Base-by-base conservation (phyloP, 2,888 invertebrate species). In the Tubulanus polymorphus region DNA sequence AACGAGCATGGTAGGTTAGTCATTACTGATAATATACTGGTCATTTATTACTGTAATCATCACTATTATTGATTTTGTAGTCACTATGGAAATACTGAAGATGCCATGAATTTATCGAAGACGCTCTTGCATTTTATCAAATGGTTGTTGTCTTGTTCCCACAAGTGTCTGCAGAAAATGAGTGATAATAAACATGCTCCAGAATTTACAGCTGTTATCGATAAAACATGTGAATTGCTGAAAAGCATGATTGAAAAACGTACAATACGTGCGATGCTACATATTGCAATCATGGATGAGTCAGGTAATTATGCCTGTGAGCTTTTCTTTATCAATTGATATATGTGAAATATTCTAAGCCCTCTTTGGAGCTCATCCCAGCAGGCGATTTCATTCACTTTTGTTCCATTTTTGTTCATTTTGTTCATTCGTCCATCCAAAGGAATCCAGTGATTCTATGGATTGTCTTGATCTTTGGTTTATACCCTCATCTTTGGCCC, bases 51-150 rank as follows among this genome's bases (percentile, higher is more conserved):
- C 35, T 12, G 35, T n/a, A 32, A 32, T 32, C n/a, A 32, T 32
- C 10, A 32, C 35, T 32, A n/a, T 32, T 12, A n/a, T 10, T 32
- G 10, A 32, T 35, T 32, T 56, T 64, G 5, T 62, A 77, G 76
- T 58, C 72, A 71, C 55, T 69, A 66, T 48, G 69, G 66, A 46
- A 92, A 92, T 80, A 87, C 90, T 54, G 94, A 94, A 74, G 93
- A 93, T 78, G 87, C 89, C 66, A 84, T 90, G 18, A 79, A 91
- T n/a, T 63, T 81, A 30, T 89, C 92, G 0, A 86, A 67, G 25
- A 63, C 69, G n/a, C 54, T 75, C 49, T 68, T 92, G 18, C 88
- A 90, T 0, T 84, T 91, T 41, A 87, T 78, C 1, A 68, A 73
- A 59, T 75, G 79, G 68, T 61, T 76, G 12, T 64, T 74, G 29